Percentiles rank a stretch among this genome's conserved stretches.
Evolutionary conservation across 2,888 invertebrate genomes (phyloP).

Genomic region (Sminthurinus aureus): DNA sequence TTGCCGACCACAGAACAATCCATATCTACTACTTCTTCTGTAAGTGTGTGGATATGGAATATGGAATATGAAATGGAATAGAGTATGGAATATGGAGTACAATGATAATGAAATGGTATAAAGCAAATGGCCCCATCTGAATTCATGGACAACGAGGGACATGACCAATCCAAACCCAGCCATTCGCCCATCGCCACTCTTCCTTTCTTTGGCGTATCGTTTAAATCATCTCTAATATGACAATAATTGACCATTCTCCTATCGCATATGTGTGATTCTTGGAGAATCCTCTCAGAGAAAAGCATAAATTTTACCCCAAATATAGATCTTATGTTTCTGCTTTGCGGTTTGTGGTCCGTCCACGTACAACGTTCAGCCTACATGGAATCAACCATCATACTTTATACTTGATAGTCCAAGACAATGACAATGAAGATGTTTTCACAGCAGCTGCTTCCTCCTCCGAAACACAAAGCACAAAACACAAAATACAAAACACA

Average conservation of each 20-base stretch:
- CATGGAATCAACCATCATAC: background rate
- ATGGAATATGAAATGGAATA: background rate
- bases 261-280: constrained; percentile 26
- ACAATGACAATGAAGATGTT: constrained; percentile 7
- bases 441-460: constrained; percentile 13
- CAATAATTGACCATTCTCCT: constrained; percentile 51
- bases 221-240: constrained; percentile 52
- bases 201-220: constrained; percentile 26
- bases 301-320: constrained; percentile 34
- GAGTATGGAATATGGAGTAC: background rate
- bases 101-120: constrained; percentile 16
- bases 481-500: too few relatives aligned
- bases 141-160: constrained; percentile 48
- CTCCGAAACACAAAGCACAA: background rate
- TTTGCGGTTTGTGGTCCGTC: background rate
- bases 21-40: too few relatives aligned
- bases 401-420: background rate
- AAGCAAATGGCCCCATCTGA: constrained; percentile 46
- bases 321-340: constrained; percentile 10
- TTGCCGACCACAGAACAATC: constrained; percentile 1
- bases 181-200: background rate
- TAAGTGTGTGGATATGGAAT: background rate
- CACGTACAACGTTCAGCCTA: too few relatives aligned
- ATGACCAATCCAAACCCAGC: background rate
- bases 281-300: constrained; percentile 23